Conservation (phyloP, 2,888 invertebrate genomes). For the Tolmerus cingulatus region DNA sequence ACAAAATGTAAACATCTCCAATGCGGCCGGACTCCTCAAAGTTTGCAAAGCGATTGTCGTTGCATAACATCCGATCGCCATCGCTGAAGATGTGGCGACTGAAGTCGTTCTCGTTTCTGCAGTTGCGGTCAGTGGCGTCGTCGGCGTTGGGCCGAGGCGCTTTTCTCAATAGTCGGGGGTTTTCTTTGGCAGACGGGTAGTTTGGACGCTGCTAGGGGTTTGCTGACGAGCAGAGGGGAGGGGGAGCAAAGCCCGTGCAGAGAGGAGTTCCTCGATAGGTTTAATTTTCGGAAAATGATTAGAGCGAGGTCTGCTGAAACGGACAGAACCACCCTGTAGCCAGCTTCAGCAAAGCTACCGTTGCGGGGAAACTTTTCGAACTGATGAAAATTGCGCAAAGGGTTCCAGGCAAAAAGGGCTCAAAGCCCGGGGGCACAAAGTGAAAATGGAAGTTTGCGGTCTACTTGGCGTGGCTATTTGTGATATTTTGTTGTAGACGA, state of each 20-base stretch:
- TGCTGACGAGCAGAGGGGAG: background rate
- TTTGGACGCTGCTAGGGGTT: background rate
- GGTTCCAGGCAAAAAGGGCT: background rate
- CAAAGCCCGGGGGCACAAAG: background rate
- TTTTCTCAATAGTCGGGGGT: background rate
- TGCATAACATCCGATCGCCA: background rate
- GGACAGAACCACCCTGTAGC: background rate
- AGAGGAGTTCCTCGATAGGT: background rate
- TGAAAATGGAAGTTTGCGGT: background rate
- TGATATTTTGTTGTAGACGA: background rate
- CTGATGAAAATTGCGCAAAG: background rate
- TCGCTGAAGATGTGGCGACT: background rate
- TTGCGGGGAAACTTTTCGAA: background rate
- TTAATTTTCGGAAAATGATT: background rate
- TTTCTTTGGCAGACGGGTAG: background rate
- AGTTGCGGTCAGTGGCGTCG: background rate
- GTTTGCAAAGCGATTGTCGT: background rate
- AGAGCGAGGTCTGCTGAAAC: background rate
- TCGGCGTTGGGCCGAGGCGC: background rate
- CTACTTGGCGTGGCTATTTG: background rate
- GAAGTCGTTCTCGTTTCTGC: background rate
- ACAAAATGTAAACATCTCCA: background rate
- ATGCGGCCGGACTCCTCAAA: background rate
- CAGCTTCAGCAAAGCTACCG: background rate
- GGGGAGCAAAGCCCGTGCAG: background rate